Conservation (phyloP, 1,140 invertebrate species). For the Drosophila elegans region DNA sequence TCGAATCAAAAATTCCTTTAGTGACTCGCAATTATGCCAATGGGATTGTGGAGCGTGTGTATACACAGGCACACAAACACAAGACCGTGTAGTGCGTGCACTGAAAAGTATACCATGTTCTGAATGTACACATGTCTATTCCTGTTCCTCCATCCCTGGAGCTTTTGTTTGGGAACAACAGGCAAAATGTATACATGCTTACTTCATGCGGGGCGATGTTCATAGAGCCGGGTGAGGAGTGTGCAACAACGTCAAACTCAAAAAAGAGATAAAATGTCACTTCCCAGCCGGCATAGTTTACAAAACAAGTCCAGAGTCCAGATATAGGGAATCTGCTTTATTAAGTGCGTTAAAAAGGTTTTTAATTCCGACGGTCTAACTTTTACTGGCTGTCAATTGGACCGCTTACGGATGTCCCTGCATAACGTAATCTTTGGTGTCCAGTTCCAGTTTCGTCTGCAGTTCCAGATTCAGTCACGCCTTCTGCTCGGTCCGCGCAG, state of each 20-base stretch:
- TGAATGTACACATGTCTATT: slow-evolving; percentile 7
- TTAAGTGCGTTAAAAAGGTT: background rate
- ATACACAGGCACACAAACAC: slow-evolving; percentile 16
- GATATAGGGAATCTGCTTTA: background rate
- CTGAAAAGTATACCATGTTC: slow-evolving; percentile 30
- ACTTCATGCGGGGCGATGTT: too few relatives aligned
- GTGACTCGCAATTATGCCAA: slow-evolving; percentile 30
- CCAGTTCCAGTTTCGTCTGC: slow-evolving; percentile 8
- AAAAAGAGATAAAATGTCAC: background rate
- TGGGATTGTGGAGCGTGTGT: slow-evolving; percentile 10
- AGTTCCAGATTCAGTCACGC: slow-evolving; percentile 22
- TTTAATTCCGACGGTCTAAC: too few relatives aligned
- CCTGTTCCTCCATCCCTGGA: background rate
- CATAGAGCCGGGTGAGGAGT: background rate
- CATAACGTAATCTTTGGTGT: background rate
- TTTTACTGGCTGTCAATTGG: too few relatives aligned
- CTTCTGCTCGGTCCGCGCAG: slow-evolving; percentile 14
- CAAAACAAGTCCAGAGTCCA: background rate
- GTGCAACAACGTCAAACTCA: background rate
- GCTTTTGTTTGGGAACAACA: slow-evolving; percentile 24
- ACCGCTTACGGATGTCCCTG: too few relatives aligned
- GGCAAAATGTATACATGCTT: slow-evolving; percentile 8
- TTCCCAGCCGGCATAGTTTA: background rate
- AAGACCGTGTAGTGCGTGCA: slow-evolving; percentile 16
- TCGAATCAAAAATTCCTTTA: slow-evolving; percentile 48